Evolutionary conservation across 2,113 vertebrate species (phyloP).

Genomic region (Tretioscincus oriximinensis): DNA sequence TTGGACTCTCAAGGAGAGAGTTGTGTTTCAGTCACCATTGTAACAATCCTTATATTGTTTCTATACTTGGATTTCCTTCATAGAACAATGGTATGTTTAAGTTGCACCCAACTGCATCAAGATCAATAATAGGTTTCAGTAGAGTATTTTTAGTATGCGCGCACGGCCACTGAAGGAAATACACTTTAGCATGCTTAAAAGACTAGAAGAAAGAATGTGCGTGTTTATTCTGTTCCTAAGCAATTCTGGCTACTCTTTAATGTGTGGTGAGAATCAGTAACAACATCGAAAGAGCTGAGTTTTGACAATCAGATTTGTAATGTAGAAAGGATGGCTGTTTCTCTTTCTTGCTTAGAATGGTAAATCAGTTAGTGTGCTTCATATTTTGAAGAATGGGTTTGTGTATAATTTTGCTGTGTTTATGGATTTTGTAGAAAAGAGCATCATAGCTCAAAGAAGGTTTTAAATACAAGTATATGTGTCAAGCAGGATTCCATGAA

Average conservation of each 20-base stretch:
- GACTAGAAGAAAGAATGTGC: conserved; percentile 41
- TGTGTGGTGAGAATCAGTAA: not conserved
- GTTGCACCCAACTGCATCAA: not conserved
- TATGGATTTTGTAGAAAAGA: not conserved
- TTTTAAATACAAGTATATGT: not conserved
- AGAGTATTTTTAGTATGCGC: conserved; percentile 19
- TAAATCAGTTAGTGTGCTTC: not conserved
- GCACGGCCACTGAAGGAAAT: conserved; percentile 25
- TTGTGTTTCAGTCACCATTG: not conserved
- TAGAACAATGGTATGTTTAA: not conserved
- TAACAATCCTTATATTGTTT: not conserved
- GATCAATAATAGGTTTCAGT: conserved; percentile 12
- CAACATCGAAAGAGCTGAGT: not conserved
- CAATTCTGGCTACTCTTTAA: conserved; percentile 8
- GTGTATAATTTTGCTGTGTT: not conserved
- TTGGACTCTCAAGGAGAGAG: not conserved
- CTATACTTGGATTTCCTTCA: conserved; percentile 22
- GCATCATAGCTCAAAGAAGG: not conserved
- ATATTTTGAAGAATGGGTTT: not conserved
- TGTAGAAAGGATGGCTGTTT: not conserved
- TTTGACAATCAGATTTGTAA: not conserved
- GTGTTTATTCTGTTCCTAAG: not conserved
- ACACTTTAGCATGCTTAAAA: conserved; percentile 20
- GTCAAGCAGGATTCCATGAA: too few species aligned
- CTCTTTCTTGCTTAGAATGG: not conserved